Evolutionary conservation across 2,113 vertebrate species (phyloP).

Genomic region (Elephantulus edwardii): DNA sequence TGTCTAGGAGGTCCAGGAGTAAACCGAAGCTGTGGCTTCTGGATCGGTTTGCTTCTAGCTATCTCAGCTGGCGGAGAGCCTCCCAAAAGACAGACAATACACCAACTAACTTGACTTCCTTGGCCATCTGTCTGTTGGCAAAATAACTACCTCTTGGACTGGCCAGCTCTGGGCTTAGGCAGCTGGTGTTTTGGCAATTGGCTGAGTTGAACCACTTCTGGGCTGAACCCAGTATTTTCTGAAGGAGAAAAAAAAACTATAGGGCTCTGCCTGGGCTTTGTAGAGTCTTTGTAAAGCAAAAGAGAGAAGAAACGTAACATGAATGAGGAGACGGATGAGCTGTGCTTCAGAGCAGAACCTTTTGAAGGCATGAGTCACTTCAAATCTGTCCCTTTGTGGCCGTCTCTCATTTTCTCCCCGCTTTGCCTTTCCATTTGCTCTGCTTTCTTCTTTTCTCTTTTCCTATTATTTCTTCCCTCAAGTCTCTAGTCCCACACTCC

Average conservation of each 20-base stretch:
- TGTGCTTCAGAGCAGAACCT: background rate
- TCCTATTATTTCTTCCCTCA: background rate
- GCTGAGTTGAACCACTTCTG: conserved; percentile 49
- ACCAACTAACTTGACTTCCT: conserved; percentile 41
- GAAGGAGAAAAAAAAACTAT: background rate
- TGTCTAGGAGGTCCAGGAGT: conserved; percentile 34
- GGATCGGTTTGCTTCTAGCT: background rate
- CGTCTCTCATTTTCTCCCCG: background rate
- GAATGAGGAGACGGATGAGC: background rate
- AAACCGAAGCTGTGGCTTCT: background rate
- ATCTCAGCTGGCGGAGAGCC: background rate
- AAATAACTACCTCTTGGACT: conserved; percentile 64
- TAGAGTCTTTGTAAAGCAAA: conserved; percentile 29
- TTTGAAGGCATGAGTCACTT: background rate
- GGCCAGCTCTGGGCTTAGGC: conserved; percentile 70
- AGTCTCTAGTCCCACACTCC: background rate
- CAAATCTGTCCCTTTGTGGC: background rate
- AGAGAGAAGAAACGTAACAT: conserved; percentile 28
- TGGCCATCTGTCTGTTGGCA: conserved; percentile 79
- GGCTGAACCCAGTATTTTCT: conserved; percentile 65
- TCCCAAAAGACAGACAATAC: conserved; percentile 8
- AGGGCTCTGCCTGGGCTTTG: conserved; percentile 29
- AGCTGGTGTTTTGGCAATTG: conserved; percentile 70
- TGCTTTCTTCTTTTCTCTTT: background rate
- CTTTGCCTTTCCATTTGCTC: background rate